Evolutionary conservation across 1,140 invertebrate genomes (phyloP), one percentile per base, ranked within the genome.

Genomic region (Psilanteris sp.): DNA sequence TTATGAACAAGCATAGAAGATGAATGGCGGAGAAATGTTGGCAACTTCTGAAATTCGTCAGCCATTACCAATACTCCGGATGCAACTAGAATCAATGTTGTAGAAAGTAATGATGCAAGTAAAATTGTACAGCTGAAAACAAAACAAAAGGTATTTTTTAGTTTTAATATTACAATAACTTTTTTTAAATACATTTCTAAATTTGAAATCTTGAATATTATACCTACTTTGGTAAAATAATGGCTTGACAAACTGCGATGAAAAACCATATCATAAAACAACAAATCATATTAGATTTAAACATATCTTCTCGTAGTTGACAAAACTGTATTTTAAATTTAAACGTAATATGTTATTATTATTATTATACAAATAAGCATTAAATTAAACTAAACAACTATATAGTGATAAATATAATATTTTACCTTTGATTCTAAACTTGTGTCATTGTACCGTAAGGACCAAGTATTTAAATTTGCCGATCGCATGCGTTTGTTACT

Each of bases 261-360:
- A 97, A 95, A 20, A 97, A 87, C 95, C 96, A 97, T 41, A 97
- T 93, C 50, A 97, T 92, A 80, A 95, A 93, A 76, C 96, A 96
- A 86, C 96, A 98, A 76, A 96, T 91, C 90, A 97, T 94, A 84
- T 98, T 97, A 3, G 96, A 97, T 81, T 95, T 96, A 88, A 97
- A 97, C 92, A 97, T 96, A 77, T 96, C 95, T 86, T 97, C 96
- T 54, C 95, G 92, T n/a, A 97, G 89, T 79, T 95, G 92, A 39
- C 93, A 93, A 87, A 97, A 98, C 93, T 94, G 83, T 61, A 20
- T 31, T 36, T 10, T 22, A 54, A 39, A 16, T 41, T 10, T 10
- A 6, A 64, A 41, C 32, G 15, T n/a, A n/a, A n/a, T n/a, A n/a
- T n/a, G n/a, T n/a, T n/a, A n/a, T n/a, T n/a, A n/a, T n/a, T n/a